Percentiles rank a stretch among this genome's conserved stretches.
Conservation (phyloP, 2,888 invertebrate genomes). For the Tetranychus truncatus region DNA sequence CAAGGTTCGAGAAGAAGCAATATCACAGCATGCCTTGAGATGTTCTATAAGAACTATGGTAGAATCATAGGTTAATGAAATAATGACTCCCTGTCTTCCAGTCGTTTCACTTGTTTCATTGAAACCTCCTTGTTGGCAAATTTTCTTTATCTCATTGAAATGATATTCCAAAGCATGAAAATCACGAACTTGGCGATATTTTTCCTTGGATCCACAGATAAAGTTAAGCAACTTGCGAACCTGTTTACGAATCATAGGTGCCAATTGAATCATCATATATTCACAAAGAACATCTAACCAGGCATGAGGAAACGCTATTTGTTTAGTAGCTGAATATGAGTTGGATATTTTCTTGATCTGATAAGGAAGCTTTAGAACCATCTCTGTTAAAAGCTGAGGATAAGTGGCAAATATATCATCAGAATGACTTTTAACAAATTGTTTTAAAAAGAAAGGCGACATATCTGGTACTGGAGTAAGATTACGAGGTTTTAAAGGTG, state of each 20-base stretch:
- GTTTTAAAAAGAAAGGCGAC: constrained; percentile 64
- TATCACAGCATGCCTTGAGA: constrained; percentile 78
- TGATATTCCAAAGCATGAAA: constrained; percentile 78
- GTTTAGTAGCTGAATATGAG: constrained; percentile 19
- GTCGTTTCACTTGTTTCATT: constrained; percentile 8
- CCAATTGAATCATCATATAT: constrained; percentile 83
- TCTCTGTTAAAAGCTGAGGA: constrained; percentile 81
- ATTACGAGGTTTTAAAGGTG: constrained; percentile 56
- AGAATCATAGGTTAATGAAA: constrained; percentile 47
- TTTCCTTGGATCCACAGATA: constrained; percentile 84
- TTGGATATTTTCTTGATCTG: constrained; percentile 52
- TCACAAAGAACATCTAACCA: constrained; percentile 72
- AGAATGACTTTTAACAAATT: constrained; percentile 76
- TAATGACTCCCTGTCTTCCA: constrained; percentile 11
- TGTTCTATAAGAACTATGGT: constrained; percentile 87
- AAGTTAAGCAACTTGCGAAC: constrained; percentile 68
- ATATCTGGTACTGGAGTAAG: constrained; percentile 64
- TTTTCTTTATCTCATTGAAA: constrained; percentile 37
- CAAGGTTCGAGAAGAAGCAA: constrained; percentile 68
- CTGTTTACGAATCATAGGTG: constrained; percentile 68
- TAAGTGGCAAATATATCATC: constrained; percentile 84
- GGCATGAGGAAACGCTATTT: constrained; percentile 39
- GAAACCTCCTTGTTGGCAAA: constrained; percentile 31
- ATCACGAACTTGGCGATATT: constrained; percentile 80
- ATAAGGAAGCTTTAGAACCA: constrained; percentile 77